These are phyloP conservation scores for Neria commutata DNA, from an alignment of 2,888 invertebrate genomes.

Conservation along the genomic window DNA sequence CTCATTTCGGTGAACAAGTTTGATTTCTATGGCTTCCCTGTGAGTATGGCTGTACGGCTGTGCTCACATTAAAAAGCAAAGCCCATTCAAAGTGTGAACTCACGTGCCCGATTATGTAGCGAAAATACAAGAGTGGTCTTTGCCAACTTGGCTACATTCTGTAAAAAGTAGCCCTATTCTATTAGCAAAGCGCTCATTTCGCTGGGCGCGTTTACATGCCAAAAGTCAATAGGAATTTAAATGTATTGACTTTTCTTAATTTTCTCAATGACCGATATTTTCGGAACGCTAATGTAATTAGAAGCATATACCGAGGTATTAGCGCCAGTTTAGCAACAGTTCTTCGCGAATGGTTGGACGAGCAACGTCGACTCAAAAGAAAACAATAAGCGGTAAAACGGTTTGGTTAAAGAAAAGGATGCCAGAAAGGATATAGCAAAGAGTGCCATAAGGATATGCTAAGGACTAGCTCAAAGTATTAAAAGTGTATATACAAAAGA, in stretches of 20 bases:
- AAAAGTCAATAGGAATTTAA: slow-evolving; percentile 43
- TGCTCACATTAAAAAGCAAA: too few relatives aligned
- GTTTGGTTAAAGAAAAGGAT: slow-evolving; percentile 9
- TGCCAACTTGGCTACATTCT: too few relatives aligned
- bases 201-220: too few relatives aligned
- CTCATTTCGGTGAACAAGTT: slow-evolving; percentile 2
- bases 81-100: too few relatives aligned
- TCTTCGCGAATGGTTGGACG: slow-evolving; percentile 53
- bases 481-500: too few relatives aligned
- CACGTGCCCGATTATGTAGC: too few relatives aligned
- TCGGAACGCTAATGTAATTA: slow-evolving; percentile 58
- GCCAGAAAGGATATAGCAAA: slow-evolving; percentile 33
- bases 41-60: too few relatives aligned
- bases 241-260: slow-evolving; percentile 41
- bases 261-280: slow-evolving; percentile 49
- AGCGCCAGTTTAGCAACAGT: slow-evolving; percentile 45
- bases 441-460: neutral
- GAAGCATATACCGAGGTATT: slow-evolving; percentile 49
- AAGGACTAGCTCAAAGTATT: slow-evolving; percentile 12
- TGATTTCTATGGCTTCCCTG: slow-evolving; percentile 1
- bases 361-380: slow-evolving; percentile 43
- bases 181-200: too few relatives aligned
- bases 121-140: too few relatives aligned
- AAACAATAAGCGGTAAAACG: neutral
- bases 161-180: too few relatives aligned